Evolutionary conservation across 2,797 vertebrate genomes (phyloP).

Genomic region (Sebastes diploproa): DNA sequence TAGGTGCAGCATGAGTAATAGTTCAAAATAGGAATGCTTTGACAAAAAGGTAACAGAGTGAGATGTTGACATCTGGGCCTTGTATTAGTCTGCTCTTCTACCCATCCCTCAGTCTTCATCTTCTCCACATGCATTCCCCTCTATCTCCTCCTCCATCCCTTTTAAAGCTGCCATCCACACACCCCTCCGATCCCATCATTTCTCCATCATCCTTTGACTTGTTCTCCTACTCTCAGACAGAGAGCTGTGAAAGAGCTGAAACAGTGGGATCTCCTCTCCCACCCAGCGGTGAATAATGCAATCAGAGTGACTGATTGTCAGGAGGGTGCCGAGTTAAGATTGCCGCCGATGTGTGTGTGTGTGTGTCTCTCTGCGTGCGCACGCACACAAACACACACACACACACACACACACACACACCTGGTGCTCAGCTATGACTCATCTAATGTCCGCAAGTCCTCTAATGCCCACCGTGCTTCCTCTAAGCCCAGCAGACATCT

Average conservation of each 20-base stretch:
- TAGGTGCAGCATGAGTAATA: not conserved
- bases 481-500: constrained; percentile 33
- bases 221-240: constrained; percentile 29
- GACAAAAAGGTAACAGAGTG: not conserved
- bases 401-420: constrained; percentile 20
- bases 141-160: not conserved
- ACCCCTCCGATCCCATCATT: constrained; percentile 21
- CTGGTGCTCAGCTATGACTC: constrained; percentile 52
- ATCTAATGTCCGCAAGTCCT: constrained; percentile 51
- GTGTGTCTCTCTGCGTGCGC: not conserved
- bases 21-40: not conserved
- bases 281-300: constrained; percentile 67
- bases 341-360: not conserved
- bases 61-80: not conserved
- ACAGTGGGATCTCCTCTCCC: constrained; percentile 49
- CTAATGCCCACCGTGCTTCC: constrained; percentile 32
- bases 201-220: constrained; percentile 43
- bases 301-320: constrained; percentile 65
- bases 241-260: constrained; percentile 44
- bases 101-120: constrained; percentile 16
- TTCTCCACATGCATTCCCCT: constrained; percentile 6
- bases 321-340: constrained; percentile 46
- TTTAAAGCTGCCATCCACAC: not conserved
- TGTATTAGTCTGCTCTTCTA: not conserved
- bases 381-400: not conserved